Conservation (phyloP, 2,113 vertebrate genomes). For the Rattus norvegicus region DNA sequence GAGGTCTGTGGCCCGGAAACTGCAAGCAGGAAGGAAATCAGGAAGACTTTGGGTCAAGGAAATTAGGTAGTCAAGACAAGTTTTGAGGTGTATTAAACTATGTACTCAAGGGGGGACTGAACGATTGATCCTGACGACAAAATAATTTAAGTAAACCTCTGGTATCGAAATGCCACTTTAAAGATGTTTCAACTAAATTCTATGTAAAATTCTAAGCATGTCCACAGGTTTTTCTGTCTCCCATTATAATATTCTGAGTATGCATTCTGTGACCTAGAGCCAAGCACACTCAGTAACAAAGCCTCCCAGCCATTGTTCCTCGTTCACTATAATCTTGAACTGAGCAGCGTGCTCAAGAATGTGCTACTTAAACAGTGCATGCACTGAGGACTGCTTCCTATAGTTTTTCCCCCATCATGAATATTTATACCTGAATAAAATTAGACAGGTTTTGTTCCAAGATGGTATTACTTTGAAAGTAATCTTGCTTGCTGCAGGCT, state of each 20-base stretch:
- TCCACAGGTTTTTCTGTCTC: neutral
- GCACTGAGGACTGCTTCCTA: neutral
- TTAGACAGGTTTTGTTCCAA: neutral
- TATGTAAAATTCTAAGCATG: neutral
- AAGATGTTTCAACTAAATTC: neutral
- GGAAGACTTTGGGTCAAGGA: neutral
- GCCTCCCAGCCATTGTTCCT: neutral
- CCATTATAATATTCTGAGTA: too few species aligned
- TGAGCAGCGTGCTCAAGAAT: neutral
- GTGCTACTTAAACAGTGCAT: neutral
- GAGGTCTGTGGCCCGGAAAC: neutral
- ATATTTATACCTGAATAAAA: neutral
- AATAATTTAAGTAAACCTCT: constrained; percentile 3
- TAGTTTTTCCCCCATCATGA: neutral
- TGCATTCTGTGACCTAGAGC: neutral
- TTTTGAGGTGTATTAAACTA: neutral
- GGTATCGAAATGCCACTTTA: neutral
- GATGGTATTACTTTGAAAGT: neutral
- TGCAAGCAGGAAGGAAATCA: neutral
- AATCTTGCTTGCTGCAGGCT: neutral
- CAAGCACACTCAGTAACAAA: neutral
- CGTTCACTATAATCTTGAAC: neutral
- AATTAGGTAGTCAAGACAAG: neutral
- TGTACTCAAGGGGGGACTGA: neutral
- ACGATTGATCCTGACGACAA: neutral